Conservation (phyloP, 2,888 invertebrate genomes). For the Microplitis manilae region DNA sequence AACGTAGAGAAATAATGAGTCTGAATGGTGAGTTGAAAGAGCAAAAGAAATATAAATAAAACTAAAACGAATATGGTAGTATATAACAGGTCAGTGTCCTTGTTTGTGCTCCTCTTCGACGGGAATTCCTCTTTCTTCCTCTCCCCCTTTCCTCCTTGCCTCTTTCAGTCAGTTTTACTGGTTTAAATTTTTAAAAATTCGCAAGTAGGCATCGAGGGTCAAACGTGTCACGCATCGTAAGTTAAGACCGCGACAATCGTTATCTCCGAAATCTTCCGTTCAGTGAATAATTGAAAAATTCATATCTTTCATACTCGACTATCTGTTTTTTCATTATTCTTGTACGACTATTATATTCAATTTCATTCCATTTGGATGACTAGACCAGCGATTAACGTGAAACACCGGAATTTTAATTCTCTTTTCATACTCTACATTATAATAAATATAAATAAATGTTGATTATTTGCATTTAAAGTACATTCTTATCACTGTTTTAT, state of each 20-base stretch:
- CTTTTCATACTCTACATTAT: too few species aligned
- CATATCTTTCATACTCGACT: neutral
- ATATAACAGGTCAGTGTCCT: constrained; percentile 48
- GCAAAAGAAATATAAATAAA: constrained; percentile 14
- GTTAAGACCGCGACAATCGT: constrained; percentile 21
- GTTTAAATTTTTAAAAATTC: constrained; percentile 53
- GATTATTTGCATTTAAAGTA: too few species aligned
- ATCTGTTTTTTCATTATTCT: too few species aligned
- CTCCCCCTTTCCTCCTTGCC: neutral
- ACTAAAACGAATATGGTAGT: neutral
- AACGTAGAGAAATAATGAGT: constrained; percentile 13
- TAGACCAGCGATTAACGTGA: too few species aligned
- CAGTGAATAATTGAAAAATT: constrained; percentile 5
- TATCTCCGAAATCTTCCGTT: neutral
- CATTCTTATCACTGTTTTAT: too few species aligned
- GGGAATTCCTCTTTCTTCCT: constrained; percentile 41
- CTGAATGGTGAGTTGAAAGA: constrained; percentile 11
- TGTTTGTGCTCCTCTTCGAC: constrained; percentile 24
- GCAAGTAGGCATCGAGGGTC: constrained; percentile 53
- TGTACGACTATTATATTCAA: too few species aligned
- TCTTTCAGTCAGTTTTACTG: constrained; percentile 10
- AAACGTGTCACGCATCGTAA: constrained; percentile 57
- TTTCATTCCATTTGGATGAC: too few species aligned
- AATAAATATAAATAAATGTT: too few species aligned
- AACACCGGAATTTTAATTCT: too few species aligned